Conservation (phyloP, 2,888 invertebrate species). For the Pharmacophagus antenor region DNA sequence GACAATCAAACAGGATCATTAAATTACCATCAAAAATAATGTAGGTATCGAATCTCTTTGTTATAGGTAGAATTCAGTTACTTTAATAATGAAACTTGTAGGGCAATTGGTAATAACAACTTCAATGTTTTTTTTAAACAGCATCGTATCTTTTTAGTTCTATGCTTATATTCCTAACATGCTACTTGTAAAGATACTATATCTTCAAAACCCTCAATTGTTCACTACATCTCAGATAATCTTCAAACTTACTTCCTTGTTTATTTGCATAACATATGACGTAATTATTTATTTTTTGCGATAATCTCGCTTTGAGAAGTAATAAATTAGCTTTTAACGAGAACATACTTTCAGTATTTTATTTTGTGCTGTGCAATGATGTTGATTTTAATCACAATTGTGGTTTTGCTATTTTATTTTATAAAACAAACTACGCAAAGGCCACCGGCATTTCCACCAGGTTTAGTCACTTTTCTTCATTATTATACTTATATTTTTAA, state of each 20-base stretch:
- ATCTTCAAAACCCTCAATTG: conserved; percentile 15
- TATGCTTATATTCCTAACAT: neutral
- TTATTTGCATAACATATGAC: conserved; percentile 32
- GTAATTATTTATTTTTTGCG: conserved; percentile 31
- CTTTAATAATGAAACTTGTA: neutral
- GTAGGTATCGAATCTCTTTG: too few species aligned
- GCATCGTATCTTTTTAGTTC: neutral
- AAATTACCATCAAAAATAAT: too few species aligned
- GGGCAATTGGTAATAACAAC: neutral
- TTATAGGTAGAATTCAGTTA: neutral
- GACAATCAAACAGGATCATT: too few species aligned
- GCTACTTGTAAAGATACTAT: neutral
- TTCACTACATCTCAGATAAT: conserved; percentile 18
- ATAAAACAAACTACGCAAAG: conserved; percentile 34
- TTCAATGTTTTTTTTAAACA: too few species aligned
- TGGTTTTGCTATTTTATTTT: conserved; percentile 35
- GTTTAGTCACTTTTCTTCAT: conserved; percentile 31
- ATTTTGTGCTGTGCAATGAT: conserved; percentile 33
- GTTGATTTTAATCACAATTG: conserved; percentile 38
- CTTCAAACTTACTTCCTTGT: conserved; percentile 27
- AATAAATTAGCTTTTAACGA: conserved; percentile 19
- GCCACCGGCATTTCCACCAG: conserved; percentile 43
- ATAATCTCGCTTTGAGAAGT: conserved; percentile 29
- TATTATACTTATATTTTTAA: neutral
- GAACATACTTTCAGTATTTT: conserved; percentile 23